Base-by-base conservation (phyloP, 1,140 invertebrate species). In the Venturia canescens region DNA sequence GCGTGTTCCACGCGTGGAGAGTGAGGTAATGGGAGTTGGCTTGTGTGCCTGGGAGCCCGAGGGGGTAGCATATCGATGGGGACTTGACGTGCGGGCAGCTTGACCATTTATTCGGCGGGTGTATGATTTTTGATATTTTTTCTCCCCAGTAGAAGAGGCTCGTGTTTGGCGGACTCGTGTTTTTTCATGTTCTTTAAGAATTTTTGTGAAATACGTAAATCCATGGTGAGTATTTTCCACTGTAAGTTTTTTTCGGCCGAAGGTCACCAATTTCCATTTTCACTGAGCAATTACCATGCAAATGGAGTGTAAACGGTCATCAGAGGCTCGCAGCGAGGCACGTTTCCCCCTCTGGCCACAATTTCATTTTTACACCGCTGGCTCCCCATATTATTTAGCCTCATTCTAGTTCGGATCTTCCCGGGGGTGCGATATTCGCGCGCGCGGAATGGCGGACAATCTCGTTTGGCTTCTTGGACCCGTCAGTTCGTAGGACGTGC, bases 401-500 rank as follows among this genome's bases (percentile, higher is more conserved):
- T 21, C 15, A 9, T 5, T 57, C n/a, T n/a, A n/a, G n/a, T n/a
- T n/a, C n/a, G n/a, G n/a, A n/a, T n/a, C n/a, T 63, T 53, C 76
- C 78, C 72, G 13, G 11, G 63, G 78, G 78, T 80, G 60, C 63
- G 27, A 82, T 79, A 63, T 77, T 69, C 79, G 60, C 31, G 48
- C 31, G 48, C 63, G 63, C 26, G 44, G 50, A 78, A 78, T 78
- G 63, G 81, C 53, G 50, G 26, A 60, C 53, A 53, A 31, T 38
- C 48, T 18, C 60, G 23, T 27, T 63, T 27, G 60, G 26, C n/a
- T 27, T 15, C n/a, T 63, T 27, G n/a, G 23, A n/a, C 60, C 60
- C 26, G 23, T 63, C 84, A 84, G 84, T 87, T 29, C 75, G 86
- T 83, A 86, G 26, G 27, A 63, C 13, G 9, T 63, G 83, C 84